phyloP scores from a whole-genome alignment of 2,797 vertebrate genomes.

The Erpetoichthys calabaricus region DNA sequence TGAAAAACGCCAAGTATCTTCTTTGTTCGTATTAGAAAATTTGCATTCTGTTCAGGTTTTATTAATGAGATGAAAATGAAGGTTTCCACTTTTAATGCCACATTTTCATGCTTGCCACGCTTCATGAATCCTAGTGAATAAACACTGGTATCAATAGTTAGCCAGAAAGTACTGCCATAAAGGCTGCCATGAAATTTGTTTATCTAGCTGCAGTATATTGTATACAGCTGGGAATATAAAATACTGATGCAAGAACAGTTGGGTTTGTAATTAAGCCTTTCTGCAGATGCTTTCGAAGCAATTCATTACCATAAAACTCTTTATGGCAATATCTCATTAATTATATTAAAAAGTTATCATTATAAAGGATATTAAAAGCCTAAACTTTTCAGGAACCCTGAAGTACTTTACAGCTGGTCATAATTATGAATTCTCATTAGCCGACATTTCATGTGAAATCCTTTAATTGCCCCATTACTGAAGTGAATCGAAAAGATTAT shows the following conservation, averaged over 20 bases:
- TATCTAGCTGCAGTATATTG: constrained; percentile 45
- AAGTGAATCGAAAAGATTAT: constrained; percentile 34
- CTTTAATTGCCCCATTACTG: constrained; percentile 32
- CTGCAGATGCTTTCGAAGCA: constrained; percentile 57
- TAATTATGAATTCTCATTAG: constrained; percentile 46
- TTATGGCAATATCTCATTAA: constrained; percentile 35
- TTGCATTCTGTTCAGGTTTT: constrained; percentile 43
- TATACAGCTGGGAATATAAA: constrained; percentile 46
- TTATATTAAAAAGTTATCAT: constrained; percentile 38
- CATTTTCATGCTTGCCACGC: constrained; percentile 55
- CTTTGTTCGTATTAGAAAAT: constrained; percentile 33
- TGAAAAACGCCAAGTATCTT: constrained; percentile 2
- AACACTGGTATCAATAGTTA: constrained; percentile 59
- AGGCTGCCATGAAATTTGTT: constrained; percentile 53
- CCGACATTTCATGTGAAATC: constrained; percentile 22
- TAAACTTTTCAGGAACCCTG: constrained; percentile 35
- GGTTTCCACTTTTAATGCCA: constrained; percentile 60
- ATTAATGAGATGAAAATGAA: constrained; percentile 74
- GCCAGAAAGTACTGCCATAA: constrained; percentile 52
- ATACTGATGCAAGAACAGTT: constrained; percentile 47
- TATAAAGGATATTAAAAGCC: constrained; percentile 32
- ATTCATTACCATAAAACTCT: constrained; percentile 55
- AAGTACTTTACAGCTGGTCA: constrained; percentile 35
- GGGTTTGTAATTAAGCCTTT: constrained; percentile 55
- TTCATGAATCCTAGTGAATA: constrained; percentile 56